These are phyloP conservation scores for Periophthalmus magnuspinnatus DNA, from an alignment of 2,797 vertebrate species.

Conservation along the genomic window DNA sequence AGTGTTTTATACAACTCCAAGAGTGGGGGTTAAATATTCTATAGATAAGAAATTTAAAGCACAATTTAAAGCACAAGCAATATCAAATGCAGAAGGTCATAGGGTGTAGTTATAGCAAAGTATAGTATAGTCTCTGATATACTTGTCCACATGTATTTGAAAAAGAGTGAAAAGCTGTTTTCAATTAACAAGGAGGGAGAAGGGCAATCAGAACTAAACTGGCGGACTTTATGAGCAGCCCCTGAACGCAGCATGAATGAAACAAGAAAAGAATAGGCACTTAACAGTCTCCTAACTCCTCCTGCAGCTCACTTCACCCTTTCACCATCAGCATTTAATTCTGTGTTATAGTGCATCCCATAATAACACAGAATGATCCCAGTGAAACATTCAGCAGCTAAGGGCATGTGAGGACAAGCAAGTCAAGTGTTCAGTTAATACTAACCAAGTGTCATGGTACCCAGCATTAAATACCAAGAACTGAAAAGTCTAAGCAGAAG, in stretches of 20 bases:
- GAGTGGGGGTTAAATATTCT: too few species aligned
- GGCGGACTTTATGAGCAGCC: conserved; percentile 5
- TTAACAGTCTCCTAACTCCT: conserved; percentile 10
- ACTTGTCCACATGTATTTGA: not conserved
- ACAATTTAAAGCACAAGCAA: too few species aligned
- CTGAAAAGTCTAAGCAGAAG: not conserved
- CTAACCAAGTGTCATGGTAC: not conserved
- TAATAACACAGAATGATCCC: not conserved
- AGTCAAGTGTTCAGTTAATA: not conserved
- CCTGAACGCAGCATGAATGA: conserved; percentile 10
- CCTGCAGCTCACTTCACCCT: conserved; percentile 8
- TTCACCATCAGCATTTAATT: conserved; percentile 9
- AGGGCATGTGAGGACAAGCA: conserved; percentile 2
- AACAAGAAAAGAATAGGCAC: conserved; percentile 9
- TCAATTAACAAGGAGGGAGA: not conserved
- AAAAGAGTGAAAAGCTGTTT: not conserved
- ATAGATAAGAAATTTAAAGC: too few species aligned
- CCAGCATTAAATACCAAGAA: not conserved
- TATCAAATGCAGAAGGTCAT: too few species aligned
- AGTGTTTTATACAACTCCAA: too few species aligned
- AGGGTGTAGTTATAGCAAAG: too few species aligned
- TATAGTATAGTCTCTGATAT: not conserved
- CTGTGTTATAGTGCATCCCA: not conserved
- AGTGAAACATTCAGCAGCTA: not conserved
- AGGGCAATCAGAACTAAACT: not conserved